Evolutionary conservation across 2,888 invertebrate genomes (phyloP).

Genomic region (Ectemnius lituratus): DNA sequence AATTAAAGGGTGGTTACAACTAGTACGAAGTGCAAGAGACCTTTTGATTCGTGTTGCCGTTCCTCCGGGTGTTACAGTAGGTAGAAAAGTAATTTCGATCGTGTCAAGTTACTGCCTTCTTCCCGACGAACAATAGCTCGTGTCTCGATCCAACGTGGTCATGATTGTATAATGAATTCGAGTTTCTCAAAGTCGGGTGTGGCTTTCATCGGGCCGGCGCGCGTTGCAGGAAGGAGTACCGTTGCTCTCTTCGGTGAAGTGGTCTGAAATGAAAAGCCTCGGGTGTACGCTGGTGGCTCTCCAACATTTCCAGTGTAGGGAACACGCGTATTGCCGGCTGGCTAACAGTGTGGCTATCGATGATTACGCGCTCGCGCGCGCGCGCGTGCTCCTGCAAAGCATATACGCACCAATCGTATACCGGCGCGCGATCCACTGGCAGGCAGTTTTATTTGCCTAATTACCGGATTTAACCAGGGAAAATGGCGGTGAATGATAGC

Average conservation of each 20-base stretch:
- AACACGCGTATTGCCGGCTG: constrained; percentile 14
- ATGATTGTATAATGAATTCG: too few relatives aligned
- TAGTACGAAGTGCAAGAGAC: too few relatives aligned
- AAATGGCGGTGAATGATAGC: constrained; percentile 52
- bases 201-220: too few relatives aligned
- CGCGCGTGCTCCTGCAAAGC: constrained; percentile 41
- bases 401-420: constrained; percentile 48
- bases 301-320: constrained; percentile 7
- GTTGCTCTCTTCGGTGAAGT: too few relatives aligned
- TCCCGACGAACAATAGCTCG: background rate
- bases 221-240: too few relatives aligned
- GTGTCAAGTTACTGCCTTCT: constrained; percentile 1
- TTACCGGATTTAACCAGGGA: constrained; percentile 58
- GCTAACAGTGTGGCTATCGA: constrained; percentile 34
- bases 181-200: too few relatives aligned
- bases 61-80: too few relatives aligned
- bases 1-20: too few relatives aligned
- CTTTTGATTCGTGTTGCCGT: too few relatives aligned
- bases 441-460: constrained; percentile 63
- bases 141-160: constrained; percentile 8
- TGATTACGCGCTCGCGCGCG: constrained; percentile 38
- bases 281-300: background rate
- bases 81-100: too few relatives aligned
- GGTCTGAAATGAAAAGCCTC: too few relatives aligned
- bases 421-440: constrained; percentile 42